Evolutionary conservation across 2,888 invertebrate species (phyloP).

Genomic region (Lepidonotus clava): DNA sequence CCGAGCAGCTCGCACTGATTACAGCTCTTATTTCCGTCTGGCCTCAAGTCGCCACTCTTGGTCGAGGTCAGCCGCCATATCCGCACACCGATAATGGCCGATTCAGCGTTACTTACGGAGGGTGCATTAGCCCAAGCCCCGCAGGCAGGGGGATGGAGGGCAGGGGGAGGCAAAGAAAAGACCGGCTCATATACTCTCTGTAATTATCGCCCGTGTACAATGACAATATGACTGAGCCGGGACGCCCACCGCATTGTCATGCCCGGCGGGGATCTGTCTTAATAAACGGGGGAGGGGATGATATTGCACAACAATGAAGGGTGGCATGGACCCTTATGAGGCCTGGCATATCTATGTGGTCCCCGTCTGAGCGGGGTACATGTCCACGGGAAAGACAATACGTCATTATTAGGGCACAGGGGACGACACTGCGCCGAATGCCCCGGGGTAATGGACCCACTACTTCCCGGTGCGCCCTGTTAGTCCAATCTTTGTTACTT

Average conservation of each 20-base stretch:
- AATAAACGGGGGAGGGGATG: not conserved
- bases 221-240: not conserved
- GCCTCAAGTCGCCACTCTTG: not conserved
- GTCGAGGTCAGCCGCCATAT: not conserved
- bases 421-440: not conserved
- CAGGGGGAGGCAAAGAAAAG: not conserved
- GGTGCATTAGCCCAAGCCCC: not conserved
- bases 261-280: not conserved
- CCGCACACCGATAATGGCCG: not conserved
- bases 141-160: not conserved
- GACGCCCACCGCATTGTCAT: not conserved
- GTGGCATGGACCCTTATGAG: not conserved
- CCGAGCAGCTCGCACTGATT: not conserved
- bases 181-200: not conserved
- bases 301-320: slow-evolving; percentile 33
- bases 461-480: not conserved
- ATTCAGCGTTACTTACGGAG: not conserved
- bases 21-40: not conserved
- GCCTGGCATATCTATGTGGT: not conserved
- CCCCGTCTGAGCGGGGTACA: not conserved
- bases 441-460: not conserved
- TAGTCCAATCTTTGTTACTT: not conserved
- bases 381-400: not conserved
- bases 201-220: slow-evolving; percentile 34
- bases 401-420: not conserved